A percentile compares a stretch with the other conserved stretches of the same genome.
Conservation (phyloP, 2,113 vertebrate genomes). For the Phodopus roborovskii region DNA sequence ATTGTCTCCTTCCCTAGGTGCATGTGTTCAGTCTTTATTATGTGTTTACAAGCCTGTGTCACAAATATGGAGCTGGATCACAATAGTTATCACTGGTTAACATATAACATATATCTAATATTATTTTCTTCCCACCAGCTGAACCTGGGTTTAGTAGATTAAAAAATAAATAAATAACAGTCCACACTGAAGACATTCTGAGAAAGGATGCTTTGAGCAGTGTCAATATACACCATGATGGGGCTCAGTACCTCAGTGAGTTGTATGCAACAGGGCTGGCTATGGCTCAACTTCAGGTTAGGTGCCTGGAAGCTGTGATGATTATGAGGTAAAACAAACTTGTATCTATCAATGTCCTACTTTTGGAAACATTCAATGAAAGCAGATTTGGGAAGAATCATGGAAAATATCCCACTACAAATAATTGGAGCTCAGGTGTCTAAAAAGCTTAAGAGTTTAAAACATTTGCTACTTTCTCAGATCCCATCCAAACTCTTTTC, state of each 20-base stretch:
- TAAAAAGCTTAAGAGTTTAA: slow-evolving; percentile 64
- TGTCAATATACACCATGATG: neutral
- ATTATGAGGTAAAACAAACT: slow-evolving; percentile 41
- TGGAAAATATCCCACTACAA: slow-evolving; percentile 47
- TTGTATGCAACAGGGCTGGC: neutral
- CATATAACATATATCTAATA: neutral
- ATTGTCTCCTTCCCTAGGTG: neutral
- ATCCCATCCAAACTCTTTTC: slow-evolving; percentile 60
- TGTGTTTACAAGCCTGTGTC: neutral
- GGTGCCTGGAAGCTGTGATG: slow-evolving; percentile 27
- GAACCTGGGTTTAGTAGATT: neutral
- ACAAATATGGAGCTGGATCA: neutral
- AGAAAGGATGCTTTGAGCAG: neutral
- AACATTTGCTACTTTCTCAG: slow-evolving; percentile 64
- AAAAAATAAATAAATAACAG: neutral
- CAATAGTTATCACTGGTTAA: neutral
- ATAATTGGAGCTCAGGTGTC: slow-evolving; percentile 68
- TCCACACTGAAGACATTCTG: neutral
- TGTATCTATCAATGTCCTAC: neutral
- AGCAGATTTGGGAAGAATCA: neutral
- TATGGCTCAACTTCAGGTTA: neutral
- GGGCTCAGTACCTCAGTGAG: neutral
- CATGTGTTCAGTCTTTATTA: neutral
- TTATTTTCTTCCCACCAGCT: neutral
- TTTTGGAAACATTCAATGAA: slow-evolving; percentile 35